Conservation (phyloP, 2,797 vertebrate genomes). For the Enteromius viviparus region DNA sequence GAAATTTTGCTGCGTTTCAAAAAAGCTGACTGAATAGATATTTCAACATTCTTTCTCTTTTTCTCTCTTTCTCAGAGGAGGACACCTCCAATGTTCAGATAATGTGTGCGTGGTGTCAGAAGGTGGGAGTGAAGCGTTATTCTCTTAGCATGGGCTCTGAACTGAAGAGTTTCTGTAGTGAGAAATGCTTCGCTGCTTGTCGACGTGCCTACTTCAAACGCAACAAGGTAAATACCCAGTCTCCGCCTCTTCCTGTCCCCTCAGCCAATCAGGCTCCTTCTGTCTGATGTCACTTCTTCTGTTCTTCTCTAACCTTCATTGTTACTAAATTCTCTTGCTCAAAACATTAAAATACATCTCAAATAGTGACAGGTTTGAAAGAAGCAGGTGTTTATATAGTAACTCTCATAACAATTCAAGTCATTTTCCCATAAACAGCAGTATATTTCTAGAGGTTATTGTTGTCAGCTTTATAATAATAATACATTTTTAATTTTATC, state of each 20-base stretch:
- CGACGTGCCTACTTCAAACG: slow-evolving; percentile 98
- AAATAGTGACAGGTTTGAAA: not conserved
- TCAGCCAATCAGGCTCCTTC: slow-evolving; percentile 45
- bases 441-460: not conserved
- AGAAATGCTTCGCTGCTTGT: slow-evolving; percentile 99
- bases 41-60: not conserved
- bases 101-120: slow-evolving; percentile 99
- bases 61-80: slow-evolving; percentile 80
- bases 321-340: slow-evolving; percentile 47
- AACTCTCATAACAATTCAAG: not conserved
- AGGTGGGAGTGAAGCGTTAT: slow-evolving; percentile 97
- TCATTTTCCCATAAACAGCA: not conserved
- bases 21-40: not conserved
- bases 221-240: slow-evolving; percentile 91
- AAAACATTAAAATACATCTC: slow-evolving; percentile 36
- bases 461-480: not conserved
- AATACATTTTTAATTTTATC: not conserved
- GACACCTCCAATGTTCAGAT: slow-evolving; percentile 97
- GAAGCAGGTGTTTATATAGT: not conserved
- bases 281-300: slow-evolving; percentile 56
- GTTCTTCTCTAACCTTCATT: slow-evolving; percentile 49
- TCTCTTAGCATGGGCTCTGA: slow-evolving; percentile 99
- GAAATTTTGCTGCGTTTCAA: not conserved
- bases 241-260: slow-evolving; percentile 26
- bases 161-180: slow-evolving; percentile 99